These are phyloP conservation scores for Macroteleia sp. DNA, from an alignment of 2,888 invertebrate genomes.

Conservation along the genomic window DNA sequence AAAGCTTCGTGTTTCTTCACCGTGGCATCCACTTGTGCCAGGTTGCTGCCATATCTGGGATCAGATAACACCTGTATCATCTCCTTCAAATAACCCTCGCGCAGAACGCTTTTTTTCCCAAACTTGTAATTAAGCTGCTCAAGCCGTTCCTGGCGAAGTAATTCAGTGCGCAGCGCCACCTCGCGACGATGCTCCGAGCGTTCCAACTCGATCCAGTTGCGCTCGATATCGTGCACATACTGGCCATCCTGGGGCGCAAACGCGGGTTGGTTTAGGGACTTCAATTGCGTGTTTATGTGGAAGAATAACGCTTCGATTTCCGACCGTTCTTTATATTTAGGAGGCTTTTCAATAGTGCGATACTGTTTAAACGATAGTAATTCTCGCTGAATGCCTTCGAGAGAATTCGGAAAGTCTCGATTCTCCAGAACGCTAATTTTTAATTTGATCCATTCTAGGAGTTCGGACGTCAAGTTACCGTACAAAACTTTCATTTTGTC, in stretches of 20 bases:
- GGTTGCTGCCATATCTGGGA: constrained; percentile 94
- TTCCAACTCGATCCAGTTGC: constrained; percentile 96
- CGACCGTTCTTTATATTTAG: constrained; percentile 98
- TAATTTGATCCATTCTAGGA: constrained; percentile 96
- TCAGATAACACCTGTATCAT: constrained; percentile 98
- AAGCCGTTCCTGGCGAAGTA: constrained; percentile 95
- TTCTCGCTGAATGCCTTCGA: constrained; percentile 97
- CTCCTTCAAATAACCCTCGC: constrained; percentile 98
- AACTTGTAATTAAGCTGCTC: constrained; percentile 98
- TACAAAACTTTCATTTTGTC: constrained; percentile 96
- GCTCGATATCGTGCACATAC: constrained; percentile 96
- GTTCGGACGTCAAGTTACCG: constrained; percentile 91
- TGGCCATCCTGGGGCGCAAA: constrained; percentile 95
- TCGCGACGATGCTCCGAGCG: constrained; percentile 97
- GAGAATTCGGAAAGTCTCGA: constrained; percentile 95
- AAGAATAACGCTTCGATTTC: constrained; percentile 98
- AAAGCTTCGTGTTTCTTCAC: constrained; percentile 99
- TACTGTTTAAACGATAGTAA: constrained; percentile 96
- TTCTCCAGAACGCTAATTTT: constrained; percentile 93
- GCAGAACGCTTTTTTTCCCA: constrained; percentile 95
- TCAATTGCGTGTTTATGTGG: constrained; percentile 97
- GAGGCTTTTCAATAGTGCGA: constrained; percentile 98
- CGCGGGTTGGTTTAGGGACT: constrained; percentile 95
- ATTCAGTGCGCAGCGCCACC: constrained; percentile 94
- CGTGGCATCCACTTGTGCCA: constrained; percentile 97